Base-by-base conservation (phyloP, 1,140 invertebrate species). In the Drosophila littoralis region DNA sequence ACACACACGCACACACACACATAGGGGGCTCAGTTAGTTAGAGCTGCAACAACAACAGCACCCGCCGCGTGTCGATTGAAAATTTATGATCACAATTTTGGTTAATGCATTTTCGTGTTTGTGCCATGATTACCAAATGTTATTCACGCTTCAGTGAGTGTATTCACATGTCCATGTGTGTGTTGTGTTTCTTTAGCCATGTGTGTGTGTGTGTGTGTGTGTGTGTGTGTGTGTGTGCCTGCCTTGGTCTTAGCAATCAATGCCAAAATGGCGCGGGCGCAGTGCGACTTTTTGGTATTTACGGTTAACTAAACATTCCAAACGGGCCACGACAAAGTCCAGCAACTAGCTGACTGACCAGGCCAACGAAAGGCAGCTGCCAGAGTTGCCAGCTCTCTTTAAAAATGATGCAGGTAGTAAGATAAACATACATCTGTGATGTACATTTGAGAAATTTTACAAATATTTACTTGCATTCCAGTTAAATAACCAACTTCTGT, bases 51-150 rank as follows among this genome's bases (percentile, higher is more conserved):
- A 73, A 61, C 69, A 68, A 83, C 79, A 83, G 83, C 83, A 88
- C 83, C 84, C 84, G 84, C 84, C 84, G 84, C 85, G 84, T 84
- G 84, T 89, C 84, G 84, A 89, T 89, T 89, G 80, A 89, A 89
- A 89, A 89, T 89, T 89, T 89, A 89, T 89, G 84, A 89, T 90
- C 84, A 89, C 84, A 89, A 89, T 89, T 89, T 89, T 89, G 85
- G 84, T 89, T 89, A 89, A 89, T 89, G 84, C 84, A 89, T 89
- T 89, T 89, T 89, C 84, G 84, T 89, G 84, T 89, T 89, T 89
- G 84, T 89, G 84, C 80, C 84, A 89, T 84, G 84, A 89, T 89
- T 89, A 89, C 84, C 84, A 89, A 89, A 89, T 89, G 85, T 89
- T 89, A 89, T 89, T 89, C 84, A 89, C 84, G 84, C 84, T 90